Base-by-base conservation (phyloP, 2,888 invertebrate genomes). In the Aleiodes alternator region DNA sequence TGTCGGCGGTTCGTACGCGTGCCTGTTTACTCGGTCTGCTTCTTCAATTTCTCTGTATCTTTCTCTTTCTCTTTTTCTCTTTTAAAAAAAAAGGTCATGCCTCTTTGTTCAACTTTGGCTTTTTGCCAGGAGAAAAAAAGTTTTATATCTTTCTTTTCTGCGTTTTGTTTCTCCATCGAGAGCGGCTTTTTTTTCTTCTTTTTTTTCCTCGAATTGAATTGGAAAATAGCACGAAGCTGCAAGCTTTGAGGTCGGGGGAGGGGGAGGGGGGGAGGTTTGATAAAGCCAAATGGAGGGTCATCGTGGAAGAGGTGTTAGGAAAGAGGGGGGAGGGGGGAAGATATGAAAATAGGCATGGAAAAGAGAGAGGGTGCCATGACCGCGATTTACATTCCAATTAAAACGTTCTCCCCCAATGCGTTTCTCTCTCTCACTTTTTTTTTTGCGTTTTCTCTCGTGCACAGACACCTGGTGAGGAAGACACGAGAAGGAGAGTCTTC, bases 311-410 rank as follows among this genome's bases (percentile, higher is more conserved):
- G 34, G 55, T n/a, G 51, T 48, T 68, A 66, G 68, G 68, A 69
- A 50, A 69, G 2, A 23, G 23, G 23, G 23, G 23, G 23, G 23
- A 2, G 23, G 23, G 55, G 57, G 16, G 43, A 38, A 74, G 29
- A 66, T 53, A 55, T 64, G 72, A 68, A 69, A 75, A 72, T 50
- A 51, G 57, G 73, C 76, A 73, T 77, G 78, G 73, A 77, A 82
- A 78, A 82, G 55, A 64, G 70, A 55, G 48, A 72, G 66, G 74
- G 70, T 70, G 71, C 75, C 66, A 69, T 73, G 59, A 73, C 78
- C 61, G 56, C 78, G 71, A 77, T 78, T 73, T 78, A 78, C 83
- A 86, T 84, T 84, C 82, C 87, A 87, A 87, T 87, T 87, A 87
- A 86, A 87, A 81, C 81, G 79, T 75, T 79, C 75, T 14, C 79